These are phyloP conservation scores for Sarcophaga carnaria DNA, from an alignment of 2,888 invertebrate species.

Conservation along the genomic window DNA sequence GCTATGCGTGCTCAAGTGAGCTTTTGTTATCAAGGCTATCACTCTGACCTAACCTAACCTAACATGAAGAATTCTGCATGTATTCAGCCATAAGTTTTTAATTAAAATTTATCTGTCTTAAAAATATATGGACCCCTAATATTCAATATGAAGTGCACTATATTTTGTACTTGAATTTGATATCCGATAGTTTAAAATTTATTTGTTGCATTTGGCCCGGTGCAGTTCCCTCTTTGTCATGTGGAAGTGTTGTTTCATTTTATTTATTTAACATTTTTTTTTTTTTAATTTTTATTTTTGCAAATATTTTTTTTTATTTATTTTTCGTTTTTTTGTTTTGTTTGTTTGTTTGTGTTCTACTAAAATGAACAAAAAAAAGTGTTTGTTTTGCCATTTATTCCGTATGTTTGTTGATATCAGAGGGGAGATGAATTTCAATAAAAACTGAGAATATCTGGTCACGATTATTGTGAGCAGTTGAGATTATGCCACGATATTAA, in stretches of 20 bases:
- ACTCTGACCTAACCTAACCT: too few species aligned
- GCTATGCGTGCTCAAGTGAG: too few species aligned
- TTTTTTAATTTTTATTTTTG: not conserved
- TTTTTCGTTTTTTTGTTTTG: conserved; percentile 27
- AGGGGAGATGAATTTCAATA: conserved; percentile 37
- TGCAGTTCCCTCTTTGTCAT: conserved; percentile 61
- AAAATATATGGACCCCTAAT: conserved; percentile 10
- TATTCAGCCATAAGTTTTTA: not conserved
- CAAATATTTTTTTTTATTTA: conserved; percentile 28
- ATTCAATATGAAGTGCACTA: not conserved
- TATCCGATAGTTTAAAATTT: conserved; percentile 67
- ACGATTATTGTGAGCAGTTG: conserved; percentile 55
- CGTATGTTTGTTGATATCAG: conserved; percentile 37
- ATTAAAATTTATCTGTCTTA: not conserved
- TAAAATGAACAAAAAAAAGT: conserved; percentile 29
- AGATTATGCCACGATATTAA: conserved; percentile 56
- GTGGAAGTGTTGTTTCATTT: conserved; percentile 57
- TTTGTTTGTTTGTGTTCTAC: conserved; percentile 3
- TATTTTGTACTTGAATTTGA: conserved; percentile 54
- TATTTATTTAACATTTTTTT: not conserved
- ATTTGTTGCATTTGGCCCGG: conserved; percentile 44
- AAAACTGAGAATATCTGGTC: conserved; percentile 56
- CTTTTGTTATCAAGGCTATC: too few species aligned
- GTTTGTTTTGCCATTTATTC: conserved; percentile 61
- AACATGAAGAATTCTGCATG: too few species aligned